Conservation (phyloP, 2,888 invertebrate species). For the Hypsopygia costalis region DNA sequence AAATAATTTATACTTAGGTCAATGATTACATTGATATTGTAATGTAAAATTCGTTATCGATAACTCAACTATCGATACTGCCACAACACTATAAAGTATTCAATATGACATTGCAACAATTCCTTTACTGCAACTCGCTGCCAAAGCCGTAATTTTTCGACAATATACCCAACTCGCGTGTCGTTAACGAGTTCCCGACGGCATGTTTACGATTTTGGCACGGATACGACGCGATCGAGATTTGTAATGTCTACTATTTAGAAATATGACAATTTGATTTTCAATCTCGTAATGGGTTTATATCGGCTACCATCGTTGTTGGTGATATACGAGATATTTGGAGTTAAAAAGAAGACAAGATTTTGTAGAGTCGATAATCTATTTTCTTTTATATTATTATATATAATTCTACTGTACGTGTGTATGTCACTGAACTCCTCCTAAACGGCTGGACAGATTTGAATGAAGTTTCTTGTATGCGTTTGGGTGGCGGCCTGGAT, state of each 20-base stretch:
- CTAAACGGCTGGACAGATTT: no score
- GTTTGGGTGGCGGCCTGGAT: no score
- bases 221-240: constrained; percentile 28
- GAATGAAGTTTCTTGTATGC: no score
- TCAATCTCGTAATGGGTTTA: constrained; percentile 38
- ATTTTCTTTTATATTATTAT: no score
- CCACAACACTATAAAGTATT: constrained; percentile 9
- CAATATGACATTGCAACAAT: constrained; percentile 33
- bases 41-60: no score
- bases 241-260: constrained; percentile 24
- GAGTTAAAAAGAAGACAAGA: no score
- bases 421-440: no score
- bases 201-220: constrained; percentile 48
- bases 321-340: no score
- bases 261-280: constrained; percentile 32
- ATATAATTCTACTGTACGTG: no score
- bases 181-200: constrained; percentile 19
- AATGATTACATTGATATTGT: no score
- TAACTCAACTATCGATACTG: background rate
- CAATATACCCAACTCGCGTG: constrained; percentile 24
- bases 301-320: background rate
- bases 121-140: constrained; percentile 25
- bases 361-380: no score
- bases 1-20: no score
- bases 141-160: constrained; percentile 39